Base-by-base conservation (phyloP, 1,140 invertebrate genomes). In the Stegodyphus dumicola region DNA sequence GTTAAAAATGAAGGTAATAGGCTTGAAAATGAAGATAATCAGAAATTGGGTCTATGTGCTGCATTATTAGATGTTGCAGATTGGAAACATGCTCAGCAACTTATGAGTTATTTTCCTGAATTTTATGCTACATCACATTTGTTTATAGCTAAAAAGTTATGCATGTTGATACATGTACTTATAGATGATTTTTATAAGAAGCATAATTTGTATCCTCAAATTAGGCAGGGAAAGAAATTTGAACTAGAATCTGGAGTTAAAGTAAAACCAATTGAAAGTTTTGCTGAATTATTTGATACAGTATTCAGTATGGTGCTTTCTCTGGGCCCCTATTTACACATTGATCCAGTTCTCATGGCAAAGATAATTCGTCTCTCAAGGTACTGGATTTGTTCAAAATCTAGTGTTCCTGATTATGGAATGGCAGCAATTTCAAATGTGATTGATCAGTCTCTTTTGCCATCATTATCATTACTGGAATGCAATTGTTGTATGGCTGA, bases 401-500 rank as follows among this genome's bases (percentile, higher is more conserved):
- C 75, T 6, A 18, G 15, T 64, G 54, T 64, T 51, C 75, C 76
- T 33, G 74, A 73, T 7, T 65, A 66, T 86, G 76, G 76, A 15
- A 18, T 78, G 18, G 65, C 75, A 56, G 75, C 69, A 11, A 86
- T 86, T 65, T 77, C 76, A 52, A 64, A 77, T 15, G 51, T 99
- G 13, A 90, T 99, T 18, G 97, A 99, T 89, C 93, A 95, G 17
- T 94, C 94, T 2, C 93, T 99, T 56, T 91, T 99, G 73, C 98
- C 98, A 0, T 94, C 96, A 0, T 91, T 99, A 0, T 96, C 96
- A 0, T 94, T 98, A 86, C 93, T 98, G 91, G 96, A 98, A 87
- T 95, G 95, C 87, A 99, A 99, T 90, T 98, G 97, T 90, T 97
- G 96, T 88, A 94, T 99, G 89, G 95, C 97, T 48, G 97, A 99